These are phyloP conservation scores for Lates calcarifer DNA, from an alignment of 2,113 vertebrate species.

Conservation along the genomic window DNA sequence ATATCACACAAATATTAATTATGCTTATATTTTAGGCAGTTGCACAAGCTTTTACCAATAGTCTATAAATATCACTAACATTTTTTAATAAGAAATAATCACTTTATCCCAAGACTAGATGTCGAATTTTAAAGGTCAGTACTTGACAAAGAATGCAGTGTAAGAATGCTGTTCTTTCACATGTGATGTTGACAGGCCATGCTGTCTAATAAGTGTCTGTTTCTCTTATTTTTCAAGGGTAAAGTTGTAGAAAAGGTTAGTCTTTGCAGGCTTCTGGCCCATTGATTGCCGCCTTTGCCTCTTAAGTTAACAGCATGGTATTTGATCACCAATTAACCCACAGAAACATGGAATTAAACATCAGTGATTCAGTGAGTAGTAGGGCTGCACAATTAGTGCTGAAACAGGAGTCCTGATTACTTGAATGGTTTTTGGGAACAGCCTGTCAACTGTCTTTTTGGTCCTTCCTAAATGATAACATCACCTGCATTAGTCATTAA, in stretches of 20 bases:
- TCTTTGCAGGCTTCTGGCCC: constrained; percentile 39
- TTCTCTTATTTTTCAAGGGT: constrained; percentile 66
- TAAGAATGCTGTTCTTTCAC: background rate
- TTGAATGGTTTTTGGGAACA: background rate
- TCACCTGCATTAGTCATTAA: background rate
- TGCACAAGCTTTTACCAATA: background rate
- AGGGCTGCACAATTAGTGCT: constrained; percentile 59
- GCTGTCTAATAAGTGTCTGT: constrained; percentile 50
- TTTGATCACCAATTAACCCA: constrained; percentile 54
- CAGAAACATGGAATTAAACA: constrained; percentile 6
- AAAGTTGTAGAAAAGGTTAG: constrained; percentile 85
- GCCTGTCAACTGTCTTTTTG: background rate
- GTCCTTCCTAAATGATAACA: background rate
- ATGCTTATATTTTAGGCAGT: background rate
- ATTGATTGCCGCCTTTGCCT: constrained; percentile 6
- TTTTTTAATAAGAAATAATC: constrained; percentile 4
- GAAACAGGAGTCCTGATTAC: background rate
- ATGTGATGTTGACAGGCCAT: constrained; percentile 1
- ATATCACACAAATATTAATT: constrained; percentile 35
- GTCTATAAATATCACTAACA: constrained; percentile 34
- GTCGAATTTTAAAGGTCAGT: background rate
- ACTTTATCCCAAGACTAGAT: background rate
- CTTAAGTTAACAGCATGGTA: constrained; percentile 65
- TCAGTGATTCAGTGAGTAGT: constrained; percentile 8
- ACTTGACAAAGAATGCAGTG: background rate